phyloP scores from a whole-genome alignment of 1,140 invertebrate species.

The Acyrthosiphon pisum region DNA sequence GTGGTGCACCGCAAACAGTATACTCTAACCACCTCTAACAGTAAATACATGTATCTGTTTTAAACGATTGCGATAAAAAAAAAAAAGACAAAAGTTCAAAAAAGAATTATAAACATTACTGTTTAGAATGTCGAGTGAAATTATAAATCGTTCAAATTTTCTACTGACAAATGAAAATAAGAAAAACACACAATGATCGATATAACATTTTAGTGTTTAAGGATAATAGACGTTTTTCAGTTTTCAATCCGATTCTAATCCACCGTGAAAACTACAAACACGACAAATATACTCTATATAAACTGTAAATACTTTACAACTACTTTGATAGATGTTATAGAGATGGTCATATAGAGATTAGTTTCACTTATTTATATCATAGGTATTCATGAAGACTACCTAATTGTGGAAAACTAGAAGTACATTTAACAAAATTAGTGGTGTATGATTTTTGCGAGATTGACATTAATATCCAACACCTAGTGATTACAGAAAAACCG shows the following conservation, averaged over 20 bases:
- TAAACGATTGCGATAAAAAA: neutral
- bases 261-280: slow-evolving; percentile 45
- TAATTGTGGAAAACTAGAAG: neutral
- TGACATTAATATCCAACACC: neutral
- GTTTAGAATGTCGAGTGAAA: slow-evolving; percentile 43
- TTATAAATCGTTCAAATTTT: slow-evolving; percentile 41
- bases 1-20: too few species aligned
- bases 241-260: slow-evolving; percentile 51
- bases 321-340: slow-evolving; percentile 10
- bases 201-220: slow-evolving; percentile 36
- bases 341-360: slow-evolving; percentile 36
- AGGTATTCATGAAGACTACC: slow-evolving; percentile 18
- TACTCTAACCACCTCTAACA: too few species aligned
- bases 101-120: neutral
- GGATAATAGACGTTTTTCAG: slow-evolving; percentile 25
- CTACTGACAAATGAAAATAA: slow-evolving; percentile 40
- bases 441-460: neutral
- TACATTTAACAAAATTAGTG: neutral
- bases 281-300: slow-evolving; percentile 10
- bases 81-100: slow-evolving; percentile 16
- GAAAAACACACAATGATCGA: slow-evolving; percentile 39
- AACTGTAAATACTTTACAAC: neutral
- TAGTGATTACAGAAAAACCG: slow-evolving; percentile 7
- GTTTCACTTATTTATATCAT: slow-evolving; percentile 43
- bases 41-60: neutral